Evolutionary conservation across 2,888 invertebrate species (phyloP).

Genomic region (Trissolcus japonicus): DNA sequence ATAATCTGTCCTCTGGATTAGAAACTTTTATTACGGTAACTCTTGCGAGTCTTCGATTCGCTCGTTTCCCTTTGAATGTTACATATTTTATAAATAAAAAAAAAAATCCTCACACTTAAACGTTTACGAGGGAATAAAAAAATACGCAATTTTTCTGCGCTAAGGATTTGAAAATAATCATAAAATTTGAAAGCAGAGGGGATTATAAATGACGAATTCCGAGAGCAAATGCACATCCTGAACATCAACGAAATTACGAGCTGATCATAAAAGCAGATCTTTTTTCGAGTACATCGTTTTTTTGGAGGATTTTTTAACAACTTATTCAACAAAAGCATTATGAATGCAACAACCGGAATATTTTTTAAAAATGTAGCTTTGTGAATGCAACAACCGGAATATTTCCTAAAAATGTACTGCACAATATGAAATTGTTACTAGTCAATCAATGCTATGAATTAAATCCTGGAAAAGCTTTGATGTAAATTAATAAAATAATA

Average conservation of each 20-base stretch:
- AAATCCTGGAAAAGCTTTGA: too few relatives aligned
- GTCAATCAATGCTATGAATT: too few relatives aligned
- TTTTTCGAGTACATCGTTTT: slow-evolving; percentile 5
- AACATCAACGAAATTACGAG: too few relatives aligned
- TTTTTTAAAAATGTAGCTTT: too few relatives aligned
- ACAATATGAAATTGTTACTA: too few relatives aligned
- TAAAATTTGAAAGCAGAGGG: slow-evolving; percentile 8
- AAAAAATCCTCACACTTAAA: slow-evolving; percentile 27
- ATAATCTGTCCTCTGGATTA: slow-evolving; percentile 47
- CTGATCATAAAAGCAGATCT: too few relatives aligned
- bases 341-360: too few relatives aligned
- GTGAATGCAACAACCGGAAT: too few relatives aligned
- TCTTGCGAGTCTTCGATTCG: slow-evolving; percentile 33
- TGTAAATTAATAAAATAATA: too few relatives aligned
- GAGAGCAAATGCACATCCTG: neutral
- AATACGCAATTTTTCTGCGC: slow-evolving; percentile 15
- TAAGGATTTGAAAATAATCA: slow-evolving; percentile 1
- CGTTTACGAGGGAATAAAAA: slow-evolving; percentile 37
- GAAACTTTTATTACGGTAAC: slow-evolving; percentile 50
- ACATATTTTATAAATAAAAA: slow-evolving; percentile 37
- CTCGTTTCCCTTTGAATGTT: slow-evolving; percentile 19
- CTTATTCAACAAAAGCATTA: too few relatives aligned
- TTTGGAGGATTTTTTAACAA: neutral
- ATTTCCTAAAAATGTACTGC: too few relatives aligned
- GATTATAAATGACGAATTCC: neutral